Evolutionary conservation across 2,888 invertebrate genomes (phyloP).

Genomic region (Parapristionchus giblindavisi): DNA sequence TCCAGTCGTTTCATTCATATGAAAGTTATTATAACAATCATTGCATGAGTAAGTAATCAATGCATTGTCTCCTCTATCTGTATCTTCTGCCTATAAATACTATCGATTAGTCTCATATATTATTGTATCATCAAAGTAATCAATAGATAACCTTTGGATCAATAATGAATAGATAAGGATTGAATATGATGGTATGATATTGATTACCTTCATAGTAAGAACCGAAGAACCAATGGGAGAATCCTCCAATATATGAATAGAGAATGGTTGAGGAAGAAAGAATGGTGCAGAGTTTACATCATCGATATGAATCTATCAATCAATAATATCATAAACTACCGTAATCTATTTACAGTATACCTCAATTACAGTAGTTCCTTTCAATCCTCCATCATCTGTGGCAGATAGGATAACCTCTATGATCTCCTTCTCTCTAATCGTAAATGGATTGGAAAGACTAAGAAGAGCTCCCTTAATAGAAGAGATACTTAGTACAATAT

Average conservation of each 20-base stretch:
- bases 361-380: conserved; percentile 35
- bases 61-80: conserved; percentile 93
- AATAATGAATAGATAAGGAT: no score
- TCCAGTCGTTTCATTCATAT: conserved; percentile 90
- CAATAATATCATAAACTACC: conserved; percentile 38
- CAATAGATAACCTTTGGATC: no score
- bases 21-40: conserved; percentile 75
- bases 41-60: conserved; percentile 73
- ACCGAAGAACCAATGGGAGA: conserved; percentile 83
- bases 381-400: conserved; percentile 57
- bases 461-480: conserved; percentile 57
- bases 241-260: conserved; percentile 80
- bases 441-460: conserved; percentile 56
- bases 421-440: conserved; percentile 50
- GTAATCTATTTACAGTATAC: conserved; percentile 74
- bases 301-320: conserved; percentile 78
- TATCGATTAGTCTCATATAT: not conserved
- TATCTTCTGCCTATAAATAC: conserved; percentile 80
- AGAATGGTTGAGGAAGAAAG: conserved; percentile 62
- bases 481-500: conserved; percentile 15
- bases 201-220: conserved; percentile 81
- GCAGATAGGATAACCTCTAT: conserved; percentile 61
- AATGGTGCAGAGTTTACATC: conserved; percentile 66
- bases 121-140: no score
- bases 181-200: not conserved